Conservation (phyloP, 2,888 invertebrate genomes). For the Periphyllus acericola region DNA sequence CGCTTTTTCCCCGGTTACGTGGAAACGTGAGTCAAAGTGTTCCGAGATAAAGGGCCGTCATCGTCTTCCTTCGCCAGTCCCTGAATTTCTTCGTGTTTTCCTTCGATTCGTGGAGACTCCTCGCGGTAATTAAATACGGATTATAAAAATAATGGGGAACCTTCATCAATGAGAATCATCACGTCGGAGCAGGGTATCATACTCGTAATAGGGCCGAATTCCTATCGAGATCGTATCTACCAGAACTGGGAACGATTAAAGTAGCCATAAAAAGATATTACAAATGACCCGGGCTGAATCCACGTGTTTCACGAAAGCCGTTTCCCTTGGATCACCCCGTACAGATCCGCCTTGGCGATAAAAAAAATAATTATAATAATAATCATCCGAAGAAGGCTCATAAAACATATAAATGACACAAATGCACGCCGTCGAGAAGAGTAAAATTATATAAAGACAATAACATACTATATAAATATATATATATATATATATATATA, state of each 20-base stretch:
- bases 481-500: neutral
- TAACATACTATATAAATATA: neutral
- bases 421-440: conserved; percentile 31
- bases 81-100: too few relatives aligned
- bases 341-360: conserved; percentile 37
- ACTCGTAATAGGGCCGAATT: conserved; percentile 25
- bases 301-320: conserved; percentile 25
- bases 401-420: conserved; percentile 54
- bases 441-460: conserved; percentile 23
- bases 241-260: conserved; percentile 41
- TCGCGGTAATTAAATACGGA: neutral
- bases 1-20: too few relatives aligned
- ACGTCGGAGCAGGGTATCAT: neutral
- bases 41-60: too few relatives aligned
- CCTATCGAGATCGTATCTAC: conserved; percentile 42
- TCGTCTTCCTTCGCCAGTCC: too few relatives aligned
- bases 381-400: conserved; percentile 5
- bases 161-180: neutral
- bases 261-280: conserved; percentile 27
- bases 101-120: neutral
- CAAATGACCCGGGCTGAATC: conserved; percentile 32
- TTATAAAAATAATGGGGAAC: neutral
- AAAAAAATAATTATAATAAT: neutral
- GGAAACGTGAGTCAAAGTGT: too few relatives aligned
- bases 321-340: conserved; percentile 21